phyloP scores from a whole-genome alignment of 1,140 invertebrate species.

The Micrasema longulum region DNA sequence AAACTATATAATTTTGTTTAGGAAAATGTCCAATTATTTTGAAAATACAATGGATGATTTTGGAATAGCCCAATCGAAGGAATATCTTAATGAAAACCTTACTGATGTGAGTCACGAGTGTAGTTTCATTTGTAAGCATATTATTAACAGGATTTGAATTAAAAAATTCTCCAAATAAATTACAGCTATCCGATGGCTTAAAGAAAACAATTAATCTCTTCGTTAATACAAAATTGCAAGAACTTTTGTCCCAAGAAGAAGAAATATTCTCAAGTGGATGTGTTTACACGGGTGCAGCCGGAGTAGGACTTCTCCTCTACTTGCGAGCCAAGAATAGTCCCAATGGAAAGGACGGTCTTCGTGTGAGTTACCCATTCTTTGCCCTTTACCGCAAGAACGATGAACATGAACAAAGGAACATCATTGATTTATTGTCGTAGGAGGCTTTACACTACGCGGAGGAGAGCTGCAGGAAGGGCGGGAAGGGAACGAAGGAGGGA shows the following conservation, averaged over 20 bases:
- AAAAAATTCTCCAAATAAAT: background rate
- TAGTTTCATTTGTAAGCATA: background rate
- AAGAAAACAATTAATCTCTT: slow-evolving; percentile 6
- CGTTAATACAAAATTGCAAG: slow-evolving; percentile 3
- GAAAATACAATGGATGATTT: slow-evolving; percentile 29
- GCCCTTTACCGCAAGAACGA: background rate
- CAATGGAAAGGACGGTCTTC: slow-evolving; percentile 3
- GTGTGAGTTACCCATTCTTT: background rate
- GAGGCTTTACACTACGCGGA: slow-evolving; percentile 66
- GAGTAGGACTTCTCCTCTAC: slow-evolving; percentile 44
- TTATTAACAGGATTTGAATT: too few relatives aligned
- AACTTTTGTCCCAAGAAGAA: slow-evolving; percentile 1
- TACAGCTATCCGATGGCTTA: slow-evolving; percentile 8
- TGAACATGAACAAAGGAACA: background rate
- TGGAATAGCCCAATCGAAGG: slow-evolving; percentile 7
- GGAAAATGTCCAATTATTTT: slow-evolving; percentile 25
- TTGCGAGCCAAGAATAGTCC: slow-evolving; percentile 28
- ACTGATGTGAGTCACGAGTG: slow-evolving; percentile 17
- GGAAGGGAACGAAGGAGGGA: slow-evolving; percentile 57
- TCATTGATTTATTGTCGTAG: slow-evolving; percentile 55
- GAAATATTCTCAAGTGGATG: slow-evolving; percentile 45
- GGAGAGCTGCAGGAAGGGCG: too few relatives aligned
- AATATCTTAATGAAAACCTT: slow-evolving; percentile 6
- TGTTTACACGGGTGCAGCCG: slow-evolving; percentile 48
- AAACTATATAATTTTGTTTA: too few relatives aligned